Base-by-base conservation (phyloP, 2,888 invertebrate species). In the Hanleya hanleyi region DNA sequence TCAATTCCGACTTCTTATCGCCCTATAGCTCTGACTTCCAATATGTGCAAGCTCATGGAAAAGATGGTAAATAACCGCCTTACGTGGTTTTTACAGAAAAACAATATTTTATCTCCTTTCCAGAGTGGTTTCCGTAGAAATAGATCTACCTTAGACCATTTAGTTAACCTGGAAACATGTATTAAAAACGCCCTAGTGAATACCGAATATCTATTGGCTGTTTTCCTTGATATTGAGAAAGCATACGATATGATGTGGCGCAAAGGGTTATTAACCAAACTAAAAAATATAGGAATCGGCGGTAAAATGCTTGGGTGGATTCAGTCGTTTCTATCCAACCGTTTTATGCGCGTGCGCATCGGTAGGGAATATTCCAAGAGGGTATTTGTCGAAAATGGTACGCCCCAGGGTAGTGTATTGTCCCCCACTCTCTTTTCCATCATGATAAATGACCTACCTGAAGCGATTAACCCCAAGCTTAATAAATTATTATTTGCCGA, bases 201-300 rank as follows among this genome's bases (percentile, higher is more conserved):
- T 37, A 64, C 32, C 15, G 35, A 35, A 3, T 35, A 4, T 37
- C 3, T 37, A 18, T n/a, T 64, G 3, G 64, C 64, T 3, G 35
- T 64, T 1, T 64, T 64, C n/a, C 36, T 33, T 12, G 64, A 64
- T 37, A 37, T 64, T 2, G 64, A 64, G 36, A 64, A 37, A 37
- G 64, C 64, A 35, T 64, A 37, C 9, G 64, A 37, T 26, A 36
- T 64, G 64, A 35, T 64, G 4, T 64, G 64, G 64, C 18, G 37
- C 4, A 32, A 26, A 35, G 64, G 64, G 3, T 15, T 64, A 2
- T n/a, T 64, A 35, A 64, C 22, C 12, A 64, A 37, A 7, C 5
- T 64, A 35, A 26, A 18, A n/a, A 37, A 37, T 2, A n/a, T 37
- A 1, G 64, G 64, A 15, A 22, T 37, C 15, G 22, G 64, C 22